phyloP scores from a whole-genome alignment of 2,113 vertebrate genomes.

The Chaetops frenatus region DNA sequence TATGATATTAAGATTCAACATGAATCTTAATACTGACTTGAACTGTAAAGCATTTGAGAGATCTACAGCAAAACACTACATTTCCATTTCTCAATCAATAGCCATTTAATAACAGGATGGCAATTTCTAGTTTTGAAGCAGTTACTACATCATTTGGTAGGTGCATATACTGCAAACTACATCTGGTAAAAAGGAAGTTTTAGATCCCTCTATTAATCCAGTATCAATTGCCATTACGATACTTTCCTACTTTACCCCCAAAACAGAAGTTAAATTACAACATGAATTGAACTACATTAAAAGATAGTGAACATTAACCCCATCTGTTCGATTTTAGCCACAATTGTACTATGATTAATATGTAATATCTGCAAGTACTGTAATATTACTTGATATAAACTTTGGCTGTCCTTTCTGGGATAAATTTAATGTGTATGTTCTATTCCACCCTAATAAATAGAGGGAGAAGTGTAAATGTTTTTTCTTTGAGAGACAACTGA shows the following conservation, averaged over 20 bases:
- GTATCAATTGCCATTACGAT: not conserved
- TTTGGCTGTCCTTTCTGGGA: not conserved
- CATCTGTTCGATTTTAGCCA: not conserved
- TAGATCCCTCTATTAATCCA: not conserved
- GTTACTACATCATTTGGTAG: not conserved
- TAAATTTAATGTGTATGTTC: not conserved
- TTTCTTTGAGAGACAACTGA: conserved; percentile 7
- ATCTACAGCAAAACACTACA: not conserved
- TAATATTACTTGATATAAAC: conserved; percentile 18
- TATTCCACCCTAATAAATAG: not conserved
- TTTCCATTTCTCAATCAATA: not conserved
- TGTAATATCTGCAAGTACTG: not conserved
- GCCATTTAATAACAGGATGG: not conserved
- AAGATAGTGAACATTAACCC: not conserved
- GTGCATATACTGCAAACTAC: not conserved
- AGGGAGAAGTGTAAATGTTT: not conserved
- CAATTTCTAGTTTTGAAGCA: not conserved
- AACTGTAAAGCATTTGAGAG: not conserved
- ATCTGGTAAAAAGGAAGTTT: not conserved
- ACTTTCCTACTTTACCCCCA: not conserved
- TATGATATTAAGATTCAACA: not conserved
- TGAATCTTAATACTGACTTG: not conserved
- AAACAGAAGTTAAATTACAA: not conserved
- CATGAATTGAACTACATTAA: not conserved
- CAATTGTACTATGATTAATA: not conserved